Conservation (phyloP, 2,888 invertebrate species). For the Operophtera brumata region DNA sequence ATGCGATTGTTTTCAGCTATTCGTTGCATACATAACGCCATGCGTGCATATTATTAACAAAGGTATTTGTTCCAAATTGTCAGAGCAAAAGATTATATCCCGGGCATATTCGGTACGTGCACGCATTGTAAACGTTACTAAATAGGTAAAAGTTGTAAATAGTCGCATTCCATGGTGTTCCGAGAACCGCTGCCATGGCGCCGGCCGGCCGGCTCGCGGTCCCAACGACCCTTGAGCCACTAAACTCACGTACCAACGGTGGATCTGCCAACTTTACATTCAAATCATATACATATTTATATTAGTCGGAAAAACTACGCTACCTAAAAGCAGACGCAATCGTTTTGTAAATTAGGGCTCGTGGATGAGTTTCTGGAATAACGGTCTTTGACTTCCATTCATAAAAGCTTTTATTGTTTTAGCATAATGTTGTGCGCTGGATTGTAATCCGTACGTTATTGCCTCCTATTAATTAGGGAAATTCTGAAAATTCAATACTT, state of each 20-base stretch:
- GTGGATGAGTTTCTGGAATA: constrained; percentile 10
- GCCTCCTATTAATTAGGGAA: background rate
- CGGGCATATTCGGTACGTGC: constrained; percentile 52
- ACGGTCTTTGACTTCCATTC: background rate
- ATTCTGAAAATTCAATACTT: background rate
- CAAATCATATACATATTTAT: constrained; percentile 32
- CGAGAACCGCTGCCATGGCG: constrained; percentile 66
- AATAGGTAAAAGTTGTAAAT: constrained; percentile 79
- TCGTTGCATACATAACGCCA: background rate
- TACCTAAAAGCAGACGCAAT: constrained; percentile 30
- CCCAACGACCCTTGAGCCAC: constrained; percentile 38
- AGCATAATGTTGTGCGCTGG: background rate
- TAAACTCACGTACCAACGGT: constrained; percentile 37
- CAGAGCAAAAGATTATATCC: constrained; percentile 56
- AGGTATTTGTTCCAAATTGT: constrained; percentile 38
- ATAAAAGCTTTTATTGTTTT: background rate
- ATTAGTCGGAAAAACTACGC: constrained; percentile 28
- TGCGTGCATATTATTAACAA: constrained; percentile 7
- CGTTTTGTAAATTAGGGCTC: constrained; percentile 27
- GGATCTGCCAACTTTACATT: constrained; percentile 39
- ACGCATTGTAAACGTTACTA: constrained; percentile 72
- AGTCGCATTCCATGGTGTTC: constrained; percentile 73
- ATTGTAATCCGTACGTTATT: background rate
- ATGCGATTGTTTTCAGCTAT: no score
- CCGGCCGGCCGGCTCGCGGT: constrained; percentile 46